These are phyloP conservation scores for Arctia plantaginis DNA, from an alignment of 2,888 invertebrate species.

Conservation along the genomic window DNA sequence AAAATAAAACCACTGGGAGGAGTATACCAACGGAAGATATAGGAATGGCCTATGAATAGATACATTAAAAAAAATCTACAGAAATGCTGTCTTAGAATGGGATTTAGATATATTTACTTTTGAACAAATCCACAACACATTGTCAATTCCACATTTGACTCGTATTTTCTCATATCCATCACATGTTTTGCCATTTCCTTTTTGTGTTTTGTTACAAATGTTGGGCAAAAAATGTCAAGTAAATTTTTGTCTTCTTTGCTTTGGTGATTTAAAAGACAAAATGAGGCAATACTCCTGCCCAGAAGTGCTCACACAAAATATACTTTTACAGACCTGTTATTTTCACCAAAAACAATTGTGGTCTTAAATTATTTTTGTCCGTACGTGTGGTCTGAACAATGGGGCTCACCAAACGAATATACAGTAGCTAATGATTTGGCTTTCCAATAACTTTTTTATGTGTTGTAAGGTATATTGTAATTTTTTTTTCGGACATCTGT, in stretches of 20 bases:
- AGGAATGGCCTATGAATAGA: no score
- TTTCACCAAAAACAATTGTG: conserved; percentile 50
- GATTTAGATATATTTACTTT: no score
- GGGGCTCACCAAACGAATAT: conserved; percentile 48
- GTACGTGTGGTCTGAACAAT: conserved; percentile 49
- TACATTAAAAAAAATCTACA: no score
- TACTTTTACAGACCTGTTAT: conserved; percentile 43
- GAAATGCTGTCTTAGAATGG: no score
- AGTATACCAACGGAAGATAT: no score
- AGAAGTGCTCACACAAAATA: conserved; percentile 32
- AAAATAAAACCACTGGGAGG: no score
- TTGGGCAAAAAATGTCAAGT: not conserved
- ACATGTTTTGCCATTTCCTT: not conserved
- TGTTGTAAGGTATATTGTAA: conserved; percentile 24
- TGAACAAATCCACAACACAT: no score
- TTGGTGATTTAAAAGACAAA: not conserved
- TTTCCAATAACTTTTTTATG: conserved; percentile 51
- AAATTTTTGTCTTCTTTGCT: not conserved
- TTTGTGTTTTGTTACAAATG: not conserved
- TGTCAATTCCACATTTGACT: no score
- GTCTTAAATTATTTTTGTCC: conserved; percentile 46
- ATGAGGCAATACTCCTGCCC: not conserved
- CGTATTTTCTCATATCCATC: no score
- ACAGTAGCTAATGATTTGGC: conserved; percentile 54
- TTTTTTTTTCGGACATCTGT: no score